Evolutionary conservation across 2,888 invertebrate species (phyloP), one percentile per base, ranked within the genome.

Genomic region (Aphidius colemani): DNA sequence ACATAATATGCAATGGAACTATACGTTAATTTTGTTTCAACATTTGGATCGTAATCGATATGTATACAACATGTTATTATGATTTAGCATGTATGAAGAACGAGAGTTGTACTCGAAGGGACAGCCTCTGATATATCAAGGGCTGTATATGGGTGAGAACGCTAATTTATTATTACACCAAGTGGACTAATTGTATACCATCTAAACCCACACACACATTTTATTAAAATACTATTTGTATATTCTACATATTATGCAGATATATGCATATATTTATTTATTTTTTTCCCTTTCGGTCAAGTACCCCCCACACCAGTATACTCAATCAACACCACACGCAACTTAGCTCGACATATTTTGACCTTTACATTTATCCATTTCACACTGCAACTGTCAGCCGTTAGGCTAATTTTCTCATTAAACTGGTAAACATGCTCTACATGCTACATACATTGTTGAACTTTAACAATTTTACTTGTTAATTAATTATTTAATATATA

Each of bases 171-270:
- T 65, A 61, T 18, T 66, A 53, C 63, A 56, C 44, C 59, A 60
- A 59, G 57, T 57, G 65, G 67, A 30, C 70, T 72, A 74, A 74
- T 74, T 75, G 68, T 64, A 64, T 55, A 59, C 63, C 72, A 66
- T 72, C 75, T 71, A 71, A 75, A 48, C 48, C 13, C 50, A 13
- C 7, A 59, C 41, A 13, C 7, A 49, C 45, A 44, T 40, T 40
- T 40, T 46, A 39, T 39, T 48, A 53, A 39, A 45, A n/a, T 18
- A 18, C 13, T 18, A 18, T 18, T 18, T 30, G 30, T 5, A 30
- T 30, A 30, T 30, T 30, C 30, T 30, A 30, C 5, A 30, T 30
- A 30, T 30, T 3, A 30, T 30, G 30, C 30, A 30, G 0, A 30
- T 30, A 0, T 0, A 30, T 30, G 0, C 5, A 30, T 30, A 30